Percentiles rank a stretch among this genome's conserved stretches.
Evolutionary conservation across 2,888 invertebrate species (phyloP).

Genomic region (Isoperla grammatica): DNA sequence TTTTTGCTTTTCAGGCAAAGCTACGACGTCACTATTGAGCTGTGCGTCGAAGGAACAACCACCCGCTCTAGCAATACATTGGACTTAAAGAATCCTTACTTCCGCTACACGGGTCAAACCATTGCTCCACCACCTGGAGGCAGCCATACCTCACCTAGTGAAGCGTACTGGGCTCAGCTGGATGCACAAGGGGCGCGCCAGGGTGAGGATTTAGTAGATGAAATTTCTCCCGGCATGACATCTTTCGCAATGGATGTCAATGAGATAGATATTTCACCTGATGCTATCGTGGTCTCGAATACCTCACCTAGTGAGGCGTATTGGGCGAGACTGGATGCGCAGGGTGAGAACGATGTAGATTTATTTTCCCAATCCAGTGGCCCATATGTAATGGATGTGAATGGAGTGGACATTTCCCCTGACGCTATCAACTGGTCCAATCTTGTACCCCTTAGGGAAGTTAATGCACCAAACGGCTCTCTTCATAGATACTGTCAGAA

Average conservation of each 20-base stretch:
- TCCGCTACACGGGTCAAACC: slow-evolving; percentile 91
- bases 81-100: slow-evolving; percentile 98
- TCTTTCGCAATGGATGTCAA: no score
- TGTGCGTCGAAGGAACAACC: slow-evolving; percentile 83
- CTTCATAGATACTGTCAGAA: no score
- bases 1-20: slow-evolving; percentile 85
- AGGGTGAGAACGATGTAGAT: slow-evolving; percentile 37
- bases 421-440: no score
- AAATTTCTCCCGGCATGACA: no score
- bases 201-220: slow-evolving; percentile 26
- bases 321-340: slow-evolving; percentile 80
- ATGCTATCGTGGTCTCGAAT: slow-evolving; percentile 86
- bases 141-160: slow-evolving; percentile 86
- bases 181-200: slow-evolving; percentile 55
- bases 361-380: neutral
- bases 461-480: no score
- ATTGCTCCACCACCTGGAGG: slow-evolving; percentile 90
- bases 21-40: slow-evolving; percentile 96
- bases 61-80: slow-evolving; percentile 82
- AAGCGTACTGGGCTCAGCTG: slow-evolving; percentile 82
- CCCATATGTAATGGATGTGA: neutral
- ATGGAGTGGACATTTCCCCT: no score
- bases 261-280: slow-evolving; percentile 45
- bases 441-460: no score
- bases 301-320: slow-evolving; percentile 91